These are phyloP conservation scores for Apocheima hispidaria DNA, from an alignment of 2,888 invertebrate genomes.

Conservation along the genomic window DNA sequence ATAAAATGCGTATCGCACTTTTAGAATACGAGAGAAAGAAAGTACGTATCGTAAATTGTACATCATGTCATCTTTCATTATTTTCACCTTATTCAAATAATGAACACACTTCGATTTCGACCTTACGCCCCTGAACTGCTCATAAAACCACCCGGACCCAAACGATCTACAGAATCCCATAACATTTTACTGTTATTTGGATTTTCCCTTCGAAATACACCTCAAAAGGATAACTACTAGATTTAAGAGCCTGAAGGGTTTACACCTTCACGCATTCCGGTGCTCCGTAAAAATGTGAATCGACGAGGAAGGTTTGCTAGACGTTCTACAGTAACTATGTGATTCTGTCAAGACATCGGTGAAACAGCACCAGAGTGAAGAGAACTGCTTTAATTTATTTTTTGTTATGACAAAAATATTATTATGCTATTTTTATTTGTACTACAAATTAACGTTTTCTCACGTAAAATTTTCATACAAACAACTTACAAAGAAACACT, in stretches of 20 bases:
- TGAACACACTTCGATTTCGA: neutral
- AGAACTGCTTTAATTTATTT: neutral
- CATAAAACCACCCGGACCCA: constrained; percentile 7
- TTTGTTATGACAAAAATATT: no score
- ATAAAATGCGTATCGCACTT: neutral
- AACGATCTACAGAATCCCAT: constrained; percentile 16
- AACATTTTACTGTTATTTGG: constrained; percentile 27
- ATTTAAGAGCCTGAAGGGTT: constrained; percentile 24
- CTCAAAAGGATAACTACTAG: constrained; percentile 29
- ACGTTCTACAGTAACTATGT: neutral
- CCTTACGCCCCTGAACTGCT: neutral
- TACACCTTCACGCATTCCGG: constrained; percentile 25
- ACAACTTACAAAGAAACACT: no score
- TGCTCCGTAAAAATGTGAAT: constrained; percentile 18
- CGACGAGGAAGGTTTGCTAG: neutral
- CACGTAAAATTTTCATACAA: no score
- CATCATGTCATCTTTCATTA: neutral
- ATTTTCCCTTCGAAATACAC: constrained; percentile 23
- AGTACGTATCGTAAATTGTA: neutral
- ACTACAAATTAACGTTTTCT: no score
- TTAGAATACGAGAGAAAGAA: neutral
- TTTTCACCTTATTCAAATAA: neutral
- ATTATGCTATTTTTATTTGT: no score
- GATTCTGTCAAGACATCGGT: neutral
- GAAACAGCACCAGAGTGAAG: neutral